Evolutionary conservation across 2,113 vertebrate species (phyloP).

Genomic region (Pseudolaguvia tuberculata): DNA sequence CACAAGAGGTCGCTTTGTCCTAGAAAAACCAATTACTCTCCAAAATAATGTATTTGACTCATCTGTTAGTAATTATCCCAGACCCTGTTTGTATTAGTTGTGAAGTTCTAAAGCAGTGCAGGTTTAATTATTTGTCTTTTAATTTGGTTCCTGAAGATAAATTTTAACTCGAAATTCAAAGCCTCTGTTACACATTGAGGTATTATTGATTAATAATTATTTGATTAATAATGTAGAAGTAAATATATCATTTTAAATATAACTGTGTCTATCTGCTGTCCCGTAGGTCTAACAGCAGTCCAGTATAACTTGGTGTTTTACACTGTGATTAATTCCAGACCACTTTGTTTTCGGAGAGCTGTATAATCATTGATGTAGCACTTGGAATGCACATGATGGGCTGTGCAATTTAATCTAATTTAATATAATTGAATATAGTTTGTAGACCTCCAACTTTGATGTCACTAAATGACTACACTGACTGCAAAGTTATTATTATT

Average conservation of each 20-base stretch:
- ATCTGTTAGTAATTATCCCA: conserved; percentile 19
- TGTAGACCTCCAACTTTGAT: background rate
- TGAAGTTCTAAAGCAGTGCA: background rate
- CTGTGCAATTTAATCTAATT: background rate
- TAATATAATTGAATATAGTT: background rate
- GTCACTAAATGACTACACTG: background rate
- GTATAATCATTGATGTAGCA: background rate
- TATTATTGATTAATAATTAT: background rate
- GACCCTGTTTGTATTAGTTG: background rate
- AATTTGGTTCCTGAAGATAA: background rate
- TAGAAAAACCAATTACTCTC: background rate
- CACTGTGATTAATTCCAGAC: background rate
- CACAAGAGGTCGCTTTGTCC: background rate
- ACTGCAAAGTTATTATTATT: background rate
- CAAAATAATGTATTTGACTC: background rate
- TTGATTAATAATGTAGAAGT: background rate
- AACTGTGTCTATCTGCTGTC: background rate
- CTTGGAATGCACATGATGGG: background rate
- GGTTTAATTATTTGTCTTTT: background rate
- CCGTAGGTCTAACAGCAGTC: background rate
- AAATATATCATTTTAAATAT: background rate
- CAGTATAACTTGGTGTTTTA: background rate
- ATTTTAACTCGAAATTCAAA: background rate
- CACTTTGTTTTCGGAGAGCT: background rate
- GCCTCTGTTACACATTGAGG: background rate